Evolutionary conservation across 1,140 invertebrate genomes (phyloP).

Genomic region (Cataglyphis hispanica): DNA sequence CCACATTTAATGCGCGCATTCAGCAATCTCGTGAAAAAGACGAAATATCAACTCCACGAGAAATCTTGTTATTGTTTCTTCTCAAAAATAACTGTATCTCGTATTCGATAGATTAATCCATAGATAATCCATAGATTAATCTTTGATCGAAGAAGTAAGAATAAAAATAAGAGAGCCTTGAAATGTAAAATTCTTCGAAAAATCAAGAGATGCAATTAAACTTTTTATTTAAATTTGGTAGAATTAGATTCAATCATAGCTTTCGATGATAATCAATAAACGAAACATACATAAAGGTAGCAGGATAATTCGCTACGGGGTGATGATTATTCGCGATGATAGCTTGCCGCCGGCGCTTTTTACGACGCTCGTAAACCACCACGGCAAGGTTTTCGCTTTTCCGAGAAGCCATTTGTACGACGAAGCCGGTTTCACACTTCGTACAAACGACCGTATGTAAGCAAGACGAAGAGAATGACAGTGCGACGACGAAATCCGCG

Average conservation of each 20-base stretch:
- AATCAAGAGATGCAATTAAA: not conserved
- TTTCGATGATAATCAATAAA: not conserved
- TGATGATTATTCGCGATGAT: not conserved
- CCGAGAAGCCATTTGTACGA: not conserved
- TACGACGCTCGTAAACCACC: conserved; percentile 7
- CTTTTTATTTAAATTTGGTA: not conserved
- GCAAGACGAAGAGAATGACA: not conserved
- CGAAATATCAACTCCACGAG: not conserved
- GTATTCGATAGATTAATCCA: conserved; percentile 6
- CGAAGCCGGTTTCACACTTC: not conserved
- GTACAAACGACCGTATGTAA: not conserved
- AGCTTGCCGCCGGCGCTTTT: not conserved
- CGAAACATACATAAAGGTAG: not conserved
- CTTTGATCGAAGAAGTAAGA: not conserved
- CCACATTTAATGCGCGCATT: not conserved
- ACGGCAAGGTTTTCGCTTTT: not conserved
- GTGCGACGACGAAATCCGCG: not conserved
- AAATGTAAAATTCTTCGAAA: not conserved
- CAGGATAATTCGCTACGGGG: not conserved
- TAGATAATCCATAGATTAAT: not conserved
- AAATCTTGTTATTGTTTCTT: not conserved
- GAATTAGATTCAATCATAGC: not conserved
- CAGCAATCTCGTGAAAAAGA: not conserved
- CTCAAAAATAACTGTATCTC: not conserved
- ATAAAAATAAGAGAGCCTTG: not conserved